Evolutionary conservation across 1,140 invertebrate species (phyloP), one percentile per base, ranked within the genome.

Genomic region (Diabrotica undecimpunctata): DNA sequence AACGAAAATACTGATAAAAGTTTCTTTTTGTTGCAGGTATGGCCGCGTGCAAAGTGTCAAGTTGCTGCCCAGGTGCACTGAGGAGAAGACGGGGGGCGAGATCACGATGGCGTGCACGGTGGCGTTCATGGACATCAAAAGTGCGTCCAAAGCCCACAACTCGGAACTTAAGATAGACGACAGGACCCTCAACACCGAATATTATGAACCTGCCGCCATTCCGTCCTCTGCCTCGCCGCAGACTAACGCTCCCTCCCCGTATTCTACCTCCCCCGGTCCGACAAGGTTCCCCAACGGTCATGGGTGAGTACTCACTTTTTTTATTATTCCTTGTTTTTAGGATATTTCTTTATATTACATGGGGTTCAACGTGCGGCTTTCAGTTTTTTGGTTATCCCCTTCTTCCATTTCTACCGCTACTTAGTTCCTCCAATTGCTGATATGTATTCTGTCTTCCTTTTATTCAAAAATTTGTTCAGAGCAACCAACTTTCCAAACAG

Each of bases 71-170:
- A 82, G 85, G 79, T 65, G 67, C 70, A 68, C 72, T 67, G 71
- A 78, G 71, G 77, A 77, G 79, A 79, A 77, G 76, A 79, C 79
- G 79, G 81, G 79, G 79, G 81, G 79, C 77, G 77, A 77, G 78
- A 73, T 65, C 77, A 78, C 72, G 81, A 84, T 89, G 79, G 84
- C 85, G 80, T 94, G 93, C 77, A 94, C 93, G 75, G 93, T 96
- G 79, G 93, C 94, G 77, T 96, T 96, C 85, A 95, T 95, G 87
- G 95, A 97, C 86, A 96, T 96, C 83, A 95, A 94, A 82, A 95
- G 93, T 74, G 94, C 95, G 74, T 88, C 92, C 73, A 96, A 96
- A 83, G 94, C 94, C 60, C 92, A 95, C 80, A 90, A 90, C 79
- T 87, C 88, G 71, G 93, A 96, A 77, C 92, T 95, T 80, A 91